phyloP scores from a whole-genome alignment of 2,888 invertebrate genomes.

The Euspilapteryx auroguttella region DNA sequence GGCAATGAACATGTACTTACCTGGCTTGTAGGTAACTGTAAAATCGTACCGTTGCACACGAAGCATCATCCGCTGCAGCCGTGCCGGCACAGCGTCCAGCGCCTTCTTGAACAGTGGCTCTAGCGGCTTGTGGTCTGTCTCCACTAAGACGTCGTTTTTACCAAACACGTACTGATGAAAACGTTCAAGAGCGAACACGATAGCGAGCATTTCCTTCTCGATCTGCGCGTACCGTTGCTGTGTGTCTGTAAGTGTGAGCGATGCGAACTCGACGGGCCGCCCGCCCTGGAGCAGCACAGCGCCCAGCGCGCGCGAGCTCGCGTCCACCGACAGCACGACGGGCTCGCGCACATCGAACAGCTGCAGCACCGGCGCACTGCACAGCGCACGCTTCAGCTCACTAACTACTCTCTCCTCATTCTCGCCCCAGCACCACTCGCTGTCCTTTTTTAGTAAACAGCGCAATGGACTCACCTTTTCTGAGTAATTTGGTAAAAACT shows the following conservation, averaged over 20 bases:
- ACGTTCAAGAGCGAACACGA: constrained; percentile 6
- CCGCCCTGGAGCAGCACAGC: constrained; percentile 9
- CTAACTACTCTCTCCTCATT: constrained; percentile 2
- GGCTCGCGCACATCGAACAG: constrained; percentile 6
- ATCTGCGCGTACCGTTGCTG: constrained; percentile 9
- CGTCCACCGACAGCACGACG: constrained; percentile 11
- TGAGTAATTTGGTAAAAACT: constrained; percentile 8
- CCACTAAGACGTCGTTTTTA: constrained; percentile 8
- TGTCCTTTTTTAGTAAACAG: constrained; percentile 6
- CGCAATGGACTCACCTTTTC: constrained; percentile 3
- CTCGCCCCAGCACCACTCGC: constrained; percentile 7
- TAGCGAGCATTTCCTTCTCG: constrained; percentile 9
- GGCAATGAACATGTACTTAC: constrained; percentile 13
- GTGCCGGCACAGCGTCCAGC: constrained; percentile 8
- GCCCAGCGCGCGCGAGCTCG: constrained; percentile 7
- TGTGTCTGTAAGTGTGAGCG: constrained; percentile 7
- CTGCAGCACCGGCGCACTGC: constrained; percentile 9
- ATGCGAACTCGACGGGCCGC: constrained; percentile 9
- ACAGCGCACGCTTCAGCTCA: constrained; percentile 4
- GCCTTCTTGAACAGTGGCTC: constrained; percentile 13
- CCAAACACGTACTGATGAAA: constrained; percentile 5
- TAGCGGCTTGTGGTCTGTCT: constrained; percentile 15
- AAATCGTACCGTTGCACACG: constrained; percentile 12
- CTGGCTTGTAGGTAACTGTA: constrained; percentile 11
- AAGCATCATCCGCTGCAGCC: constrained; percentile 13